Base-by-base conservation (phyloP, 2,113 vertebrate genomes). In the Elaphurus davidianus region DNA sequence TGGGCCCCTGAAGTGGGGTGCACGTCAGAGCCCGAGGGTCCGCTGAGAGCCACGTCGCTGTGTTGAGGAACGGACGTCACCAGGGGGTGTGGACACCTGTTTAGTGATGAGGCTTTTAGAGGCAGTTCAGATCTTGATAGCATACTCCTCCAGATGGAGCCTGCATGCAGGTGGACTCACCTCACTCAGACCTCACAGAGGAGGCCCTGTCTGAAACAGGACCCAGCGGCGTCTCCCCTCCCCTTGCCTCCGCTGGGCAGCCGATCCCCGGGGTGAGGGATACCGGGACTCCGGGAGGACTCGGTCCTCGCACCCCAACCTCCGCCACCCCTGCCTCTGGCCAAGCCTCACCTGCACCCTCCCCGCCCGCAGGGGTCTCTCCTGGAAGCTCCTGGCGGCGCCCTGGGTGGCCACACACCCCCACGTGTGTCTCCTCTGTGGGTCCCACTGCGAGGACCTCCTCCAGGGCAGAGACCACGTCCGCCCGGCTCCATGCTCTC, bases 391-490 rank as follows among this genome's bases (percentile, higher is more conserved):
- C 47, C 47, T 30, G 28, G 78, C 78, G 3, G 2, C 3, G 3
- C 45, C 28, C 45, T 0, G 0, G 15, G 19, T 1, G 2, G 7
- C 19, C 7, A 59, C n/a, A 78, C 16, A 0, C 30, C n/a, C 25
- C 23, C 4, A 3, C 3, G 30, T 6, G 12, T 7, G 28, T 50
- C 12, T 28, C 25, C 47, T 30, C 76, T 10, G 2, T 2, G 45
- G 8, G 16, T 84, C 27, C 33, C 27, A 1, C 19, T 1, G 3
- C 2, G 40, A 13, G 8, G 21, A 23, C 7, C 5, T 74, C n/a
- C 23, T 36, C 17, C 33, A 28, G 55, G 30, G 16, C 76, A 54
- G 64, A 33, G 55, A 36, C 36, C 2, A n/a, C 5, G 7, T 43
- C 30, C 3, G 0, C 21, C 36, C 6, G 2, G 59, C 54, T 86